phyloP scores from a whole-genome alignment of 2,888 invertebrate genomes.

The Pogonocherus hispidulus region DNA sequence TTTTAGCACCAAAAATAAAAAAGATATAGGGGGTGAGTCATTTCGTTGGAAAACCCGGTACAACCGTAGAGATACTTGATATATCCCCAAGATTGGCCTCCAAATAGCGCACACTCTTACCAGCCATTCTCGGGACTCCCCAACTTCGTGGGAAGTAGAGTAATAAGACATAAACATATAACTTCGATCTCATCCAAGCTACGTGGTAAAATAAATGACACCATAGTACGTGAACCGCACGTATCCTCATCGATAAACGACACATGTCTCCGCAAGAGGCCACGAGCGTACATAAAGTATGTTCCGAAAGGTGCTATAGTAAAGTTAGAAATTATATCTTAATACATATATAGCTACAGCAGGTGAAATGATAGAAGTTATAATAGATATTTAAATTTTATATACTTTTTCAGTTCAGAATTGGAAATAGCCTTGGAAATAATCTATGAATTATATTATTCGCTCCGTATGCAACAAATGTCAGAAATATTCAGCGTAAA shows the following conservation, averaged over 20 bases:
- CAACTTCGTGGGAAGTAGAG: not conserved
- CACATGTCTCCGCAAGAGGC: constrained; percentile 19
- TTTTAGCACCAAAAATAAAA: no score
- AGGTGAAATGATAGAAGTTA: no score
- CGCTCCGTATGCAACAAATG: no score
- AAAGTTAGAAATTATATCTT: no score
- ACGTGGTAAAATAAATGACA: constrained; percentile 17
- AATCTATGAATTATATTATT: no score
- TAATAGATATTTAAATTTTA: no score
- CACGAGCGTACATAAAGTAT: not conserved
- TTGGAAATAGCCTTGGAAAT: no score
- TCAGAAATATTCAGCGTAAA: no score
- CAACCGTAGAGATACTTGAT: not conserved
- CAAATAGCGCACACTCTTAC: not conserved
- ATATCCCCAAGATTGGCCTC: not conserved
- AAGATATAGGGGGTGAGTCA: no score
- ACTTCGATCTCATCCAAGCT: constrained; percentile 7
- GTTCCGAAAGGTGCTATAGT: not conserved
- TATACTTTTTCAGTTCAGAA: no score
- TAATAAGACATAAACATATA: constrained; percentile 12
- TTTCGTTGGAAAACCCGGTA: not conserved
- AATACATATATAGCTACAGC: no score
- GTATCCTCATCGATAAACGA: constrained; percentile 10
- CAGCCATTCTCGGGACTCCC: not conserved
- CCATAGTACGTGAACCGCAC: constrained; percentile 6